phyloP scores from a whole-genome alignment of 2,888 invertebrate species.

The Pimpla rufipes region DNA sequence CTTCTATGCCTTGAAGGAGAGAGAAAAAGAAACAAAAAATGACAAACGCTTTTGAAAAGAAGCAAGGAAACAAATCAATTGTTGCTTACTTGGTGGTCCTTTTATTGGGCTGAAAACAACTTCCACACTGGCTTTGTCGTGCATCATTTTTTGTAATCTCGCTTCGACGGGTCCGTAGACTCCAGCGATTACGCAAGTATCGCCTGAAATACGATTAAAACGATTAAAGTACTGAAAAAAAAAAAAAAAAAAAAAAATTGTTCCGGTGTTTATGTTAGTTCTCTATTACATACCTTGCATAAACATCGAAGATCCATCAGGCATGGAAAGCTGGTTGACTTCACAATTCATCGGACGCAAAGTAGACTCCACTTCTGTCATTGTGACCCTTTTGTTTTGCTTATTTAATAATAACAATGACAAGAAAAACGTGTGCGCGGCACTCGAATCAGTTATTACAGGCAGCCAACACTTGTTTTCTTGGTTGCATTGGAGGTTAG shows the following conservation, averaged over 20 bases:
- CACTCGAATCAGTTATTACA: background rate
- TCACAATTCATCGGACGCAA: slow-evolving; percentile 89
- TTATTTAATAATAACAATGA: background rate
- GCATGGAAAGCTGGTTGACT: slow-evolving; percentile 90
- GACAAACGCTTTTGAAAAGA: background rate
- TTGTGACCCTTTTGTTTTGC: slow-evolving; percentile 57
- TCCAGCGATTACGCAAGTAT: slow-evolving; percentile 91
- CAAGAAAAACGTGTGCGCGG: slow-evolving; percentile 14
- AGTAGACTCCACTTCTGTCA: slow-evolving; percentile 71
- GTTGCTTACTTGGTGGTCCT: slow-evolving; percentile 89
- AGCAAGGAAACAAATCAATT: background rate
- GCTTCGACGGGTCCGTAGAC: slow-evolving; percentile 94
- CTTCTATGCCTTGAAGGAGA: slow-evolving; percentile 87
- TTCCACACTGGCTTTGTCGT: slow-evolving; percentile 93
- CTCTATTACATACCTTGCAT: slow-evolving; percentile 89
- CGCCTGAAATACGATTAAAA: slow-evolving; percentile 87
- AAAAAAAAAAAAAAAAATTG: background rate
- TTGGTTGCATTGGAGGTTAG: slow-evolving; percentile 30
- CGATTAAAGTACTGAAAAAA: slow-evolving; percentile 14
- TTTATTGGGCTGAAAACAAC: slow-evolving; percentile 91
- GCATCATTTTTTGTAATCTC: slow-evolving; percentile 90
- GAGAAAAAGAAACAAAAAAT: background rate
- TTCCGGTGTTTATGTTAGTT: background rate
- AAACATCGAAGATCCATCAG: slow-evolving; percentile 92
- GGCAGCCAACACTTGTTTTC: slow-evolving; percentile 9